Evolutionary conservation across 2,113 vertebrate species (phyloP).

Genomic region (Hucho hucho): DNA sequence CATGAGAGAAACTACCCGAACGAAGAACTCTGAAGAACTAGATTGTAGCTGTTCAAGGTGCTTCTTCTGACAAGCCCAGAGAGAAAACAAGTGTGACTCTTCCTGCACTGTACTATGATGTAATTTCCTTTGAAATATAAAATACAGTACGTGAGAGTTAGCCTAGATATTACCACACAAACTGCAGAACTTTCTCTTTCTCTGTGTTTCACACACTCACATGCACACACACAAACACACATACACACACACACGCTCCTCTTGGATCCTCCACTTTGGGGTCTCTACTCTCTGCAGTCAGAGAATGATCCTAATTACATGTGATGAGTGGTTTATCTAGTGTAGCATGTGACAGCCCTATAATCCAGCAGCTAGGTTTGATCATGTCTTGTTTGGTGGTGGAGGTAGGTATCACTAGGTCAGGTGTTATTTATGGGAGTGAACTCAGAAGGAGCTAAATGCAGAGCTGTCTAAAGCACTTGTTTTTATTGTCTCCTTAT

Average conservation of each 20-base stretch:
- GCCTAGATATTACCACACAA: slow-evolving; percentile 57
- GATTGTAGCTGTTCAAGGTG: slow-evolving; percentile 59
- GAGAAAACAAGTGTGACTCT: slow-evolving; percentile 62
- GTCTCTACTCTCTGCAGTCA: slow-evolving; percentile 20
- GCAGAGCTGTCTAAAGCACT: slow-evolving; percentile 46
- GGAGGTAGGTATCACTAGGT: slow-evolving; percentile 54
- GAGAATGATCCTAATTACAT: slow-evolving; percentile 60
- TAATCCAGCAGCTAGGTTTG: slow-evolving; percentile 48
- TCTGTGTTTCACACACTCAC: slow-evolving; percentile 8
- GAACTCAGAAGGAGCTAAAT: slow-evolving; percentile 35
- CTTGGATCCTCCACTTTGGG: slow-evolving; percentile 21
- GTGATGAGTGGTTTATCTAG: slow-evolving; percentile 44
- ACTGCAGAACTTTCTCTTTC: slow-evolving; percentile 25
- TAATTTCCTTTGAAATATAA: slow-evolving; percentile 75
- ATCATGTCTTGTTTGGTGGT: slow-evolving; percentile 57
- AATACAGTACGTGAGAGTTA: slow-evolving; percentile 64
- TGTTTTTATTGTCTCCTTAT: slow-evolving; percentile 45
- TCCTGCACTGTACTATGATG: slow-evolving; percentile 61
- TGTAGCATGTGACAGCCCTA: slow-evolving; percentile 22
- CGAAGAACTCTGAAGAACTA: slow-evolving; percentile 64
- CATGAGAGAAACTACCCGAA: no score
- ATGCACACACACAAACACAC: background rate
- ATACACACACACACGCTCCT: background rate
- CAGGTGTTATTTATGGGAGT: slow-evolving; percentile 53
- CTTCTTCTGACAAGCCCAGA: slow-evolving; percentile 54